Evolutionary conservation across 2,888 invertebrate species (phyloP).

Genomic region (Monopis laevigella): DNA sequence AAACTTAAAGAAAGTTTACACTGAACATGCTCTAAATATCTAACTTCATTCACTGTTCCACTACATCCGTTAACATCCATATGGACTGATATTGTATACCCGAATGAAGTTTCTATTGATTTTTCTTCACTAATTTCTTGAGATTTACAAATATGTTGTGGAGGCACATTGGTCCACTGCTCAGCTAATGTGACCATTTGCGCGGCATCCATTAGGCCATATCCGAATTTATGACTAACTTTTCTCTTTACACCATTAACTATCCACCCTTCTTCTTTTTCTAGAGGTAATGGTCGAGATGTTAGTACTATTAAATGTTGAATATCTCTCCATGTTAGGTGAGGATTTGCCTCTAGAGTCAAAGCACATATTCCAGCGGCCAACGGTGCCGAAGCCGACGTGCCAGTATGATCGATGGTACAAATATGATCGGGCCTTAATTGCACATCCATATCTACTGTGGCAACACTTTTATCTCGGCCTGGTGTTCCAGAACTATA

Average conservation of each 20-base stretch:
- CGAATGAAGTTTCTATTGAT: constrained; percentile 79
- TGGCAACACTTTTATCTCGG: constrained; percentile 88
- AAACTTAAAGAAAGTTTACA: constrained; percentile 92
- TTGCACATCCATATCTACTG: constrained; percentile 90
- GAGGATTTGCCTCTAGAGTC: constrained; percentile 91
- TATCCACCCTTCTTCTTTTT: constrained; percentile 93
- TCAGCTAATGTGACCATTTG: constrained; percentile 92
- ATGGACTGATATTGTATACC: constrained; percentile 79
- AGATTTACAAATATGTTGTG: constrained; percentile 95
- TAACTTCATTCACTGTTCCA: constrained; percentile 86
- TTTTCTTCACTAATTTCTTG: constrained; percentile 87
- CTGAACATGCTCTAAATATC: constrained; percentile 96
- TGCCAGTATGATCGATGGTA: constrained; percentile 91
- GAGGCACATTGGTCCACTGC: constrained; percentile 93
- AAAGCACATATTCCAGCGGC: constrained; percentile 95
- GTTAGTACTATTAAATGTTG: constrained; percentile 95
- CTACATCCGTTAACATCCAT: constrained; percentile 93
- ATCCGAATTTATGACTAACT: constrained; percentile 97
- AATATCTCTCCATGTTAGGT: constrained; percentile 96
- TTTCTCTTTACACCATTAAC: constrained; percentile 92
- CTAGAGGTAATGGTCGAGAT: constrained; percentile 86
- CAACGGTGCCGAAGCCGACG: constrained; percentile 92
- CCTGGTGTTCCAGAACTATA: constrained; percentile 97
- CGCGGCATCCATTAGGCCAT: constrained; percentile 98
- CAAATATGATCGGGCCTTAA: constrained; percentile 88